These are phyloP conservation scores for Cartodere bifasciata DNA, from an alignment of 2,888 invertebrate species.

Conservation along the genomic window DNA sequence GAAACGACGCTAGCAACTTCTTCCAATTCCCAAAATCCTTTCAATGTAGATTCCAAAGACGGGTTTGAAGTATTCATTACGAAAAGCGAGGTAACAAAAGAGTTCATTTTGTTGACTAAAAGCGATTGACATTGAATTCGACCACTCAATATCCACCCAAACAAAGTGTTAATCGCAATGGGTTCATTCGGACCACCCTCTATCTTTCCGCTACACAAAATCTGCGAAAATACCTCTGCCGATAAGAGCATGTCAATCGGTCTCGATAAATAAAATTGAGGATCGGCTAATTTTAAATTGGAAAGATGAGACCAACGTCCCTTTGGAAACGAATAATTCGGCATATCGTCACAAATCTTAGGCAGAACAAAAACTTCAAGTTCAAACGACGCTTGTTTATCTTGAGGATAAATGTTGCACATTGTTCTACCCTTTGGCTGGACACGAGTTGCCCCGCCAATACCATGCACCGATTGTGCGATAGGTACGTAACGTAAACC, in stretches of 20 bases:
- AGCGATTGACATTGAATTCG: neutral
- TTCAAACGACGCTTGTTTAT: neutral
- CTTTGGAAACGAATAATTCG: neutral
- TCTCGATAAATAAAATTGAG: neutral
- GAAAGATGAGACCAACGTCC: neutral
- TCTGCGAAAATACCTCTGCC: neutral
- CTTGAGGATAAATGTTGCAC: neutral
- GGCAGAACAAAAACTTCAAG: conserved; percentile 2
- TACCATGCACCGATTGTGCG: neutral
- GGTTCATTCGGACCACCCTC: conserved; percentile 1
- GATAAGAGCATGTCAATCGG: neutral
- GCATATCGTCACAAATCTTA: conserved; percentile 1
- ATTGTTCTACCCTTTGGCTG: neutral
- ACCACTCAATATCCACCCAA: neutral
- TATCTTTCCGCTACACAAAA: neutral
- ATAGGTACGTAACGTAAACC: neutral
- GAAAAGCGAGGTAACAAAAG: conserved; percentile 1
- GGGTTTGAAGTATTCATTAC: neutral
- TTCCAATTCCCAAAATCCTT: conserved; percentile 3
- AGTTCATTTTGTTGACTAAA: neutral
- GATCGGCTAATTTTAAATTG: neutral
- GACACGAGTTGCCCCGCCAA: neutral
- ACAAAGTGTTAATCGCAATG: neutral
- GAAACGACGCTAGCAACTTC: neutral
- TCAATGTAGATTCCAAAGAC: conserved; percentile 1